Evolutionary conservation across 2,797 vertebrate genomes (phyloP), one percentile per base, ranked within the genome.

Genomic region (Brachymystax lenok): DNA sequence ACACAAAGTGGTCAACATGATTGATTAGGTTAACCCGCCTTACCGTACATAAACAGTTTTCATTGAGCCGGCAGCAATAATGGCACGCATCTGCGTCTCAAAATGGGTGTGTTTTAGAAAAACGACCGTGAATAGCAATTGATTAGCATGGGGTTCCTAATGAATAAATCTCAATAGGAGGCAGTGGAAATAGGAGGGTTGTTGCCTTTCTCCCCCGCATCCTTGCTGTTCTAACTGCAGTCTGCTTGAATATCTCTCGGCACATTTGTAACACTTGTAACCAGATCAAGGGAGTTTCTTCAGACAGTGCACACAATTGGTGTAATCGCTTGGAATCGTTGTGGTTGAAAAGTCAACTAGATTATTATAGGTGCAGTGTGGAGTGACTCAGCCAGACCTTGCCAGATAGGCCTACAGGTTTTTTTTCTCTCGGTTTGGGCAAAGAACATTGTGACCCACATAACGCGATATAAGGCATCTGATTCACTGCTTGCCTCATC

Each of bases 21-120:
- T 95, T 95, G 94, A 95, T 95, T 94, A 92, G 93, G 88, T 91
- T 90, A 92, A 93, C 92, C 91, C 93, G 92, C 92, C 94, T 92
- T 87, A 84, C 84, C 74, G 82, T 67, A 83, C 89, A 91, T 88
- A 90, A 93, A 40, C 40, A 93, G 92, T 90, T 89, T 90, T 88
- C 90, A 89, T 68, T 81, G 73, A 83, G 90, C 86, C 87, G 87
- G 74, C 88, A 82, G 91, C 85, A 89, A 92, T 91, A 93, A 94
- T 90, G 90, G 87, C 88, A 83, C 88, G 91, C 94, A 95, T 95
- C 94, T 95, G 94, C 91, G 93, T 87, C 87, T 86, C 87, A 85
- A 86, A 74, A 88, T 92, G 91, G 40, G 40, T 46, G 40, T 46
- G 93, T 91, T 91, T 89, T 74, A 80, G 76, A 88, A 87, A 81